Conservation (phyloP, 2,113 vertebrate species). For the Psammodynastes pulverulentus region DNA sequence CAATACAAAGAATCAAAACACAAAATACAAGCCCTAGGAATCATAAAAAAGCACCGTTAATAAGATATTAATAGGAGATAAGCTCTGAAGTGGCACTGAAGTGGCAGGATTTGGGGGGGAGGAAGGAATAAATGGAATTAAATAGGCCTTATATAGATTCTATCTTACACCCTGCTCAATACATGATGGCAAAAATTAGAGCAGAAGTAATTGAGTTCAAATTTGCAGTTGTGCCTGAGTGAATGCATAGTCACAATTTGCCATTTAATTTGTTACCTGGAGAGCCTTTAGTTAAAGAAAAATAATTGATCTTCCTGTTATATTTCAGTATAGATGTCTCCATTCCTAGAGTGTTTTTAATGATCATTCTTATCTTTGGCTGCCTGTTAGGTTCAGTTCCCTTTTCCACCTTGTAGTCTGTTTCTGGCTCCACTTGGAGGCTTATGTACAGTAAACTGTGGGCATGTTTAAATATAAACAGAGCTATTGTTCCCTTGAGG, state of each 20-base stretch:
- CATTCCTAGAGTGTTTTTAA: conserved; percentile 1
- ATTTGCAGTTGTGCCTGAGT: conserved; percentile 28
- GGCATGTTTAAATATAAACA: not conserved
- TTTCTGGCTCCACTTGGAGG: not conserved
- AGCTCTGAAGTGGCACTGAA: conserved; percentile 17
- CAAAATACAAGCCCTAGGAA: not conserved
- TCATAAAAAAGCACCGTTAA: not conserved
- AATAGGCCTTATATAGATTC: conserved; percentile 28
- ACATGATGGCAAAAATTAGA: conserved; percentile 34
- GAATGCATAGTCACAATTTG: conserved; percentile 17
- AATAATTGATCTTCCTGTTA: conserved; percentile 36
- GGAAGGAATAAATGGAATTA: conserved; percentile 8
- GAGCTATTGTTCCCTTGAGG: not conserved
- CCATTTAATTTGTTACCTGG: conserved; percentile 33
- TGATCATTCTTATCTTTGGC: conserved; percentile 25
- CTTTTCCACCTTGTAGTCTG: not conserved
- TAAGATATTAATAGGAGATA: not conserved
- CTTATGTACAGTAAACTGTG: not conserved
- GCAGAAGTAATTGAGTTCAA: conserved; percentile 26
- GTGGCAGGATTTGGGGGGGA: not conserved
- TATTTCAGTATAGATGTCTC: conserved; percentile 6
- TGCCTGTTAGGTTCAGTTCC: not conserved
- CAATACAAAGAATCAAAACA: not conserved
- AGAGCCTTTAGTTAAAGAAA: conserved; percentile 40
- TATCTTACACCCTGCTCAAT: not conserved